Evolutionary conservation across 2,113 vertebrate species (phyloP), one percentile per base, ranked within the genome.

Genomic region (Merops nubicus): DNA sequence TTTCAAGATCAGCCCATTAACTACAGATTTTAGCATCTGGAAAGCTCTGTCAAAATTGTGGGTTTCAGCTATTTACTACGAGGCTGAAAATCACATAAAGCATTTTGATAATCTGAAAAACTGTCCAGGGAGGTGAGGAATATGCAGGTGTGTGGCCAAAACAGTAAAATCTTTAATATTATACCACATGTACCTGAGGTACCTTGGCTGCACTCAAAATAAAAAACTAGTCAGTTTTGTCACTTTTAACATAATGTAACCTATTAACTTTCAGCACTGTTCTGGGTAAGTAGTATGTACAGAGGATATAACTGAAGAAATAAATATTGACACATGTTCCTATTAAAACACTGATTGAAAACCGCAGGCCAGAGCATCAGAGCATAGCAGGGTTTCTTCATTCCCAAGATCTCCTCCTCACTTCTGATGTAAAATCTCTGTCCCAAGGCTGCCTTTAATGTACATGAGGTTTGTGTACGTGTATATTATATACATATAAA

Each of bases 231-330:
- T 65, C 45, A 45, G 48, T 86, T 92, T 85, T 85, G 93, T 92
- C 85, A 95, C 83, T 80, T 95, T 88, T 80, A 91, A 79, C 75
- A 73, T 78, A 80, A 96, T 8, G 42, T 43, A 96, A 97, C 65
- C 91, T 83, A 93, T 96, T 96, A 96, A 90, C 65, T 95, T 97
- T 94, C 93, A 93, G 91, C 80, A 86, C 84, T 94, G 79, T 89
- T 91, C 90, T 90, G 93, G 91, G 93, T 70, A 92, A 92, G 59
- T 84, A 92, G 77, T 64, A 65, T 3, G 59, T 73, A 62, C 43
- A 70, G 48, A 89, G 88, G 47, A 87, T 84, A 60, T 87, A 96
- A 84, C 92, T 85, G 88, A 87, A 93, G 83, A 93, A 93, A 97
- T 96, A 95, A 92, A 87, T 97, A 96, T 79, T 88, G 94, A 93